phyloP scores from a whole-genome alignment of 2,888 invertebrate species.

The Papilio protenor region DNA sequence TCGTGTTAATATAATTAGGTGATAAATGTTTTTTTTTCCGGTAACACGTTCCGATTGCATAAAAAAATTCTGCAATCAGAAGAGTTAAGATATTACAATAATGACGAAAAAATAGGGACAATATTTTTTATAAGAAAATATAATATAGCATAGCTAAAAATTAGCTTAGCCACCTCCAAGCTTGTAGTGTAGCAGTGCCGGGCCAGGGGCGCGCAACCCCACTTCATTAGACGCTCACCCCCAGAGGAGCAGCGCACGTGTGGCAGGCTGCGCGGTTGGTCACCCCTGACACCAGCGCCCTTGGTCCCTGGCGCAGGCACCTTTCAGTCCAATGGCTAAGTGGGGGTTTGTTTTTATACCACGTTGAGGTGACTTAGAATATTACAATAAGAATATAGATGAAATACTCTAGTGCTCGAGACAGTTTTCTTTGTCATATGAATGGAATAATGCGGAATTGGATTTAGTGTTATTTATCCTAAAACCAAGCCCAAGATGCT shows the following conservation, averaged over 20 bases:
- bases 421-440: no score
- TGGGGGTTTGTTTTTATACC: conserved; percentile 13
- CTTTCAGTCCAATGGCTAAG: conserved; percentile 38
- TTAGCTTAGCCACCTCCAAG: conserved; percentile 23
- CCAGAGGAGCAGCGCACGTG: conserved; percentile 76
- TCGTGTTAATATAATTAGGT: neutral
- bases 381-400: neutral
- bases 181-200: neutral
- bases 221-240: conserved; percentile 77
- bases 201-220: conserved; percentile 71
- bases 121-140: neutral
- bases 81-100: neutral
- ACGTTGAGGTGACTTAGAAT: conserved; percentile 29
- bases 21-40: no score
- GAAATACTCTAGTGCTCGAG: no score
- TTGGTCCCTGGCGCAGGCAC: conserved; percentile 47
- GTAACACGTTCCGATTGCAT: no score
- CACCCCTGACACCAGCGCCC: conserved; percentile 64
- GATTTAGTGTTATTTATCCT: neutral
- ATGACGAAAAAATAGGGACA: neutral
- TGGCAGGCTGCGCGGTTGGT: conserved; percentile 68
- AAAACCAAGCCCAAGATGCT: neutral
- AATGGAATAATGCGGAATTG: no score
- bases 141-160: neutral
- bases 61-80: no score